phyloP scores from a whole-genome alignment of 2,113 vertebrate species.

The Crotalus viridis region DNA sequence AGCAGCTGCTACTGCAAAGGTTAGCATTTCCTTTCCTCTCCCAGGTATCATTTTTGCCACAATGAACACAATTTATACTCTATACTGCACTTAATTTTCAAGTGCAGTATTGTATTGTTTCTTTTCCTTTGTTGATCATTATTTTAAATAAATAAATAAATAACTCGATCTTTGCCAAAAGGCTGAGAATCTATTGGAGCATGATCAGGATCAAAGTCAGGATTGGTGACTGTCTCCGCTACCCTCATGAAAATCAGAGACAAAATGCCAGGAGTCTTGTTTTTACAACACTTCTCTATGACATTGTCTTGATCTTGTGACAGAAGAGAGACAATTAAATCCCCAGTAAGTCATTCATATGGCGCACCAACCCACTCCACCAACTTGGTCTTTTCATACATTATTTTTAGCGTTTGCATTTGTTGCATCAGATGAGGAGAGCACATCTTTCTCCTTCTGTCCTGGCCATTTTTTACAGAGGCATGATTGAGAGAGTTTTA shows the following conservation, averaged over 20 bases:
- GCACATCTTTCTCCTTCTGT: too few species aligned
- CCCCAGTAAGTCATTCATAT: not conserved
- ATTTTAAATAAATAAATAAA: not conserved
- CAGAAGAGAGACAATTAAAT: not conserved
- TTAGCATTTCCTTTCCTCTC: not conserved
- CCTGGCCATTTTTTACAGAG: too few species aligned
- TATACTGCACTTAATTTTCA: not conserved
- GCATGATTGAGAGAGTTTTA: too few species aligned
- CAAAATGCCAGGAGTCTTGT: not conserved
- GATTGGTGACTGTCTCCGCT: not conserved
- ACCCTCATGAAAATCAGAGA: not conserved
- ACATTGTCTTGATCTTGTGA: not conserved
- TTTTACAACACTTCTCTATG: not conserved
- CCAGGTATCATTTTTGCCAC: not conserved
- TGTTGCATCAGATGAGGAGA: too few species aligned
- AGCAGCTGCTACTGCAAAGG: not conserved
- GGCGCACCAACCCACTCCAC: not conserved
- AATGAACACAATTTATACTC: not conserved
- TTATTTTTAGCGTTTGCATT: too few species aligned
- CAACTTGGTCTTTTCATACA: too few species aligned
- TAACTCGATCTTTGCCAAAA: not conserved
- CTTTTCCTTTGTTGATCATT: not conserved
- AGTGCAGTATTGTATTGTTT: not conserved
- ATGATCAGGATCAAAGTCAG: not conserved
- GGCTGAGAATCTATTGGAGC: not conserved